Base-by-base conservation (phyloP, 2,888 invertebrate species). In the Sinotaia quadrata region DNA sequence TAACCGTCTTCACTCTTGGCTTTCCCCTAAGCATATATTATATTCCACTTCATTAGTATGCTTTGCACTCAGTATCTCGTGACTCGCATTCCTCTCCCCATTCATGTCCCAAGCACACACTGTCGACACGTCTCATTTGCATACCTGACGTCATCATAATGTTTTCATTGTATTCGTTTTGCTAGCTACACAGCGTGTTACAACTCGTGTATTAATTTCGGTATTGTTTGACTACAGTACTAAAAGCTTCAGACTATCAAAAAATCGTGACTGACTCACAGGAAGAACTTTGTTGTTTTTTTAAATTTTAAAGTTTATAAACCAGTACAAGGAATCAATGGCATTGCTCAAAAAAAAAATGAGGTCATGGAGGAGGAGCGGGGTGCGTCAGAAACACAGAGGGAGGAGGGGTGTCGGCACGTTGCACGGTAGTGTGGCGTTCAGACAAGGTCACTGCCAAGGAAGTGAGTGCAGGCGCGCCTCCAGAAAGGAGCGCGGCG, bases 301-400 rank as follows among this genome's bases (percentile, higher is more conserved):
- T n/a, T n/a, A n/a, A n/a, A n/a, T n/a, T n/a, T n/a, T n/a, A n/a
- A n/a, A n/a, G n/a, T n/a, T n/a, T n/a, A n/a, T n/a, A n/a, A n/a
- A n/a, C n/a, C n/a, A n/a, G n/a, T n/a, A n/a, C n/a, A n/a, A n/a
- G n/a, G 1, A 47, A 15, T n/a, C 12, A 24, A 7, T 21, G 18
- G 18, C 12, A 47, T n/a, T 24, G 47, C 18, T 24, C n/a, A 47
- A 24, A 24, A 21, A 47, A 24, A 24, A 62, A 62, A 62, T n/a
- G 36, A 37, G 63, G 63, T 63, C 63, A 63, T 33, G 51, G 51
- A 29, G 62, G 54, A n/a, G 63, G 37, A 54, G 63, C 34, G 52
- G 49, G 34, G 18, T 10, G 44, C 8, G 52, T 7, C 29, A 54
- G 52, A 41, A 49, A 33, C 24, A 21, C 15, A 34, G 47, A 15